Evolutionary conservation across 1,140 invertebrate species (phyloP).

Genomic region (Cheumatopsyche charites): DNA sequence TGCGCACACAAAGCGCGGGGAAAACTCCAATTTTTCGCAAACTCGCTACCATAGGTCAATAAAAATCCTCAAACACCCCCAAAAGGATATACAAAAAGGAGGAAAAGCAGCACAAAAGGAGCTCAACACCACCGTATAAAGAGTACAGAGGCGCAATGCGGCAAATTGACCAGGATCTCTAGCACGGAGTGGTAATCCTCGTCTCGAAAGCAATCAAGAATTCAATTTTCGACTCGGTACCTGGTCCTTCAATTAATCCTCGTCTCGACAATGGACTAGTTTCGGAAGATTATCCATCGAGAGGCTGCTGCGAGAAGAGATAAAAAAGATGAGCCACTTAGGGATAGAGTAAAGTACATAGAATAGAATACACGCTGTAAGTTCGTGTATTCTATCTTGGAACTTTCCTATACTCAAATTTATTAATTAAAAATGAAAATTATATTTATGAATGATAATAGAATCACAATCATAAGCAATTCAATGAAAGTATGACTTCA

Average conservation of each 20-base stretch:
- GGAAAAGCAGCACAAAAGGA: neutral
- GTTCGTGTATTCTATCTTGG: too few relatives aligned
- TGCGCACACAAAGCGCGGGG: too few relatives aligned
- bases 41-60: neutral
- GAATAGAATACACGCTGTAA: too few relatives aligned
- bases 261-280: slow-evolving; percentile 43
- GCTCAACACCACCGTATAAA: too few relatives aligned
- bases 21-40: too few relatives aligned
- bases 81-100: neutral
- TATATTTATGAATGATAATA: too few relatives aligned
- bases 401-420: too few relatives aligned
- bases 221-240: slow-evolving; percentile 43
- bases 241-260: slow-evolving; percentile 36
- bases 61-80: slow-evolving; percentile 8
- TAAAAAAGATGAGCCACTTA: slow-evolving; percentile 35
- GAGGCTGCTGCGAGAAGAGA: slow-evolving; percentile 30
- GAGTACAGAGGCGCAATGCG: neutral
- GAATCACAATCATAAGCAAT: too few relatives aligned
- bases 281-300: slow-evolving; percentile 43
- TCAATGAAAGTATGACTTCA: too few relatives aligned
- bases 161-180: slow-evolving; percentile 5
- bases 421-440: too few relatives aligned
- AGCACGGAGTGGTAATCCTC: slow-evolving; percentile 28
- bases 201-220: slow-evolving; percentile 46
- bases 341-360: too few relatives aligned